A percentile compares a stretch with the other conserved stretches of the same genome.
Evolutionary conservation across 2,797 vertebrate genomes (phyloP).

Genomic region (Manis javanica): DNA sequence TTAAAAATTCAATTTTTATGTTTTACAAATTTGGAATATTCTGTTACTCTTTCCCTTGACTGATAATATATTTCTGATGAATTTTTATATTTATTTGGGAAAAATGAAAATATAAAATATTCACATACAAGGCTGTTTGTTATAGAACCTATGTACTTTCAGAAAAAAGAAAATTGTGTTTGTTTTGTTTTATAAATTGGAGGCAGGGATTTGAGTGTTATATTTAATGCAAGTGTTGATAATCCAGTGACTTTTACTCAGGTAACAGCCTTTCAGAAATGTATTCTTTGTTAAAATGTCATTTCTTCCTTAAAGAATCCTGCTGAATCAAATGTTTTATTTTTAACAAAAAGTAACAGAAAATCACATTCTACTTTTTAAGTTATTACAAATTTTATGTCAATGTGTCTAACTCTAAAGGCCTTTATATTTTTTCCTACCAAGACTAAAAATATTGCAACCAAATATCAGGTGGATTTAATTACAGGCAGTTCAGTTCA

Average conservation of each 20-base stretch:
- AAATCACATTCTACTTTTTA: background rate
- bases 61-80: background rate
- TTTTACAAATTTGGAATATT: constrained; percentile 30
- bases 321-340: background rate
- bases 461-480: background rate
- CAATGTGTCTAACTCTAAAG: background rate
- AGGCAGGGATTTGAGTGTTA: constrained; percentile 15
- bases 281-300: background rate
- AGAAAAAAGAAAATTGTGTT: background rate
- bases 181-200: constrained; percentile 25
- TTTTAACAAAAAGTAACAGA: background rate
- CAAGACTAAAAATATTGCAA: constrained; percentile 33
- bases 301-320: constrained; percentile 36
- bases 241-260: constrained; percentile 25
- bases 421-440: background rate
- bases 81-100: background rate
- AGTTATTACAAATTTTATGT: background rate
- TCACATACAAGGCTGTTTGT: background rate
- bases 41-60: background rate
- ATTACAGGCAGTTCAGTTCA: background rate
- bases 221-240: background rate
- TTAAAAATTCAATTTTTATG: background rate
- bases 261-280: constrained; percentile 16
- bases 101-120: background rate
- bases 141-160: background rate